Evolutionary conservation across 1,140 invertebrate genomes (phyloP).

Genomic region (Anagrus nilaparvatae): DNA sequence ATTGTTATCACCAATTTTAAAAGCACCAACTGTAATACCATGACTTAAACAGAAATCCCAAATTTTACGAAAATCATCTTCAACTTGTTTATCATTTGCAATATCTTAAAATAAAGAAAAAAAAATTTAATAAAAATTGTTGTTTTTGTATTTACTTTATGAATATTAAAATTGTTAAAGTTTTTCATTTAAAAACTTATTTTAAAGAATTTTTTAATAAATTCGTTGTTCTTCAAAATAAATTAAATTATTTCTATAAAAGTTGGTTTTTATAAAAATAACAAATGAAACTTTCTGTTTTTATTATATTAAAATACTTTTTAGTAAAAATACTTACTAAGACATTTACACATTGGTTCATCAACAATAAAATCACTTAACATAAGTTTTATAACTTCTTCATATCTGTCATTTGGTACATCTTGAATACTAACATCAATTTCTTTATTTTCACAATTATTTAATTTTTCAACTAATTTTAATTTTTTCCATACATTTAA

Average conservation of each 20-base stretch:
- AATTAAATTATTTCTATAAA: no score
- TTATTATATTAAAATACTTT: no score
- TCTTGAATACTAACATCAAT: conserved; percentile 31
- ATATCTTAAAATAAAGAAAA: not conserved
- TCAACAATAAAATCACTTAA: conserved; percentile 25
- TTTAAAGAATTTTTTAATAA: no score
- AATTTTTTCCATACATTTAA: conserved; percentile 21
- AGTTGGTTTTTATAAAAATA: no score
- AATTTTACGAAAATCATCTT: conserved; percentile 4
- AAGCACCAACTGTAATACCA: conserved; percentile 4
- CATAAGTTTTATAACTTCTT: conserved; percentile 31
- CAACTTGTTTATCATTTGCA: conserved; percentile 2
- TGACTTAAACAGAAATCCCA: conserved; percentile 4
- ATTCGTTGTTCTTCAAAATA: no score
- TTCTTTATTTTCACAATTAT: conserved; percentile 2
- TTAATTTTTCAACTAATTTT: conserved; percentile 5
- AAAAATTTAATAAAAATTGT: no score
- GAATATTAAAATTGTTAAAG: no score
- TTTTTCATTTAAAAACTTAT: no score
- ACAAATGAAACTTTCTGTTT: no score
- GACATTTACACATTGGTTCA: conserved; percentile 23
- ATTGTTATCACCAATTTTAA: not conserved
- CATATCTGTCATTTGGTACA: conserved; percentile 25
- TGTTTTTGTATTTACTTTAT: no score
- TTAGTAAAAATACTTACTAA: conserved; percentile 24